A percentile compares a stretch with the other conserved stretches of the same genome.
These are phyloP conservation scores for Morus bassanus DNA, from an alignment of 2,797 vertebrate species.

Conservation along the genomic window DNA sequence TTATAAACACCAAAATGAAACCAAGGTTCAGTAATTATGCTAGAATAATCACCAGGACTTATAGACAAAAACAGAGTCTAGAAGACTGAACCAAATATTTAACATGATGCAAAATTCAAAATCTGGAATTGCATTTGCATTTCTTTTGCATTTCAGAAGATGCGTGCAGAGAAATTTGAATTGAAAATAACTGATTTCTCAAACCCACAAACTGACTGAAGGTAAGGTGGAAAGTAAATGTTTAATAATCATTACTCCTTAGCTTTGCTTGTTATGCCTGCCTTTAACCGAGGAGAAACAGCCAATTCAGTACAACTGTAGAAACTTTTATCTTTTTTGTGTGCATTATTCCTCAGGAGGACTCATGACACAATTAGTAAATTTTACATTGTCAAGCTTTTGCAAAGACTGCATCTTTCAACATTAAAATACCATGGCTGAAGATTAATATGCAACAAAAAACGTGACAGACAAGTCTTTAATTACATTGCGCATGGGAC, in stretches of 20 bases:
- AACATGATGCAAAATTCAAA: not conserved
- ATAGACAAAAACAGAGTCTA: not conserved
- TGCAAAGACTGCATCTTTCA: accelerated
- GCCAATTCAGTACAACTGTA: not conserved
- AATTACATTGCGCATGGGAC: not conserved
- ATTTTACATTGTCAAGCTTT: not conserved
- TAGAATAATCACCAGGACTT: not conserved
- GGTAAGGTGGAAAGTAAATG: not conserved
- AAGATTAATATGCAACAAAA: not conserved
- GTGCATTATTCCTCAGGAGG: not conserved
- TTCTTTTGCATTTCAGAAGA: not conserved
- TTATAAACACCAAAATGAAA: not conserved
- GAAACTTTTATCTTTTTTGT: not conserved
- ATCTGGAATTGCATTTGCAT: not conserved
- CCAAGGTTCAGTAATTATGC: not conserved
- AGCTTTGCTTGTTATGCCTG: not conserved
- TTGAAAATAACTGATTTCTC: not conserved
- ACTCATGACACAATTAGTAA: not conserved
- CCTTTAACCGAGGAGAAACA: not conserved
- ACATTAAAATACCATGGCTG: not conserved
- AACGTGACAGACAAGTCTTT: not conserved
- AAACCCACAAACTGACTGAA: not conserved
- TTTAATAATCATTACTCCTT: not conserved
- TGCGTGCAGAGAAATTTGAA: not conserved
- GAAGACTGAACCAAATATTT: not conserved